Conservation (phyloP, 2,888 invertebrate species). For the Eulithis prunata region DNA sequence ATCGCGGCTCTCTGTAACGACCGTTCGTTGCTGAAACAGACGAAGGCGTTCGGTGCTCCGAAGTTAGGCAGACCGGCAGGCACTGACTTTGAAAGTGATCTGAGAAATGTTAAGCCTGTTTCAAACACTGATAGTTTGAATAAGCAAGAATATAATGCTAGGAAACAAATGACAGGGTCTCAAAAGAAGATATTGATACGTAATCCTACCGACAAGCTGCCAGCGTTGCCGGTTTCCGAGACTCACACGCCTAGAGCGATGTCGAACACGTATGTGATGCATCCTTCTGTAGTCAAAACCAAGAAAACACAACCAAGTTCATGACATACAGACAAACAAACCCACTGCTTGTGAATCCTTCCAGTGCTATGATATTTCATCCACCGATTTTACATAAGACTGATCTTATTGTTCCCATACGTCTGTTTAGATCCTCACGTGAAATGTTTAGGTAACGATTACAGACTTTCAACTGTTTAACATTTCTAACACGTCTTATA, state of each 20-base stretch:
- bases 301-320: slow-evolving; percentile 77
- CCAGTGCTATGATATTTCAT: slow-evolving; percentile 78
- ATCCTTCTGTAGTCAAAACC: slow-evolving; percentile 73
- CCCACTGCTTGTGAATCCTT: slow-evolving; percentile 74
- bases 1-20: slow-evolving; percentile 97
- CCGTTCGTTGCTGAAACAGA: slow-evolving; percentile 93
- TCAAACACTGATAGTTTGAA: slow-evolving; percentile 73
- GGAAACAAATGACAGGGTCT: slow-evolving; percentile 88
- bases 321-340: slow-evolving; percentile 58
- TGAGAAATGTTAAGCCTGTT: slow-evolving; percentile 73
- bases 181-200: slow-evolving; percentile 80
- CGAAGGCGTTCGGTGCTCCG: slow-evolving; percentile 92
- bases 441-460: slow-evolving; percentile 27
- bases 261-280: slow-evolving; percentile 89
- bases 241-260: slow-evolving; percentile 84
- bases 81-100: slow-evolving; percentile 78
- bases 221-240: slow-evolving; percentile 85
- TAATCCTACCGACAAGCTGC: slow-evolving; percentile 91
- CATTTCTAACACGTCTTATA: slow-evolving; percentile 33
- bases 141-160: slow-evolving; percentile 82
- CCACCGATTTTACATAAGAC: slow-evolving; percentile 74
- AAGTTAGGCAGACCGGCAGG: slow-evolving; percentile 80
- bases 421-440: slow-evolving; percentile 37
- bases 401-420: slow-evolving; percentile 54
- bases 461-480: slow-evolving; percentile 19